Evolutionary conservation across 30 jellyfish, hydroid and myxozoan genomes (phyloP).

Genomic region (Rhopilema esculentum): DNA sequence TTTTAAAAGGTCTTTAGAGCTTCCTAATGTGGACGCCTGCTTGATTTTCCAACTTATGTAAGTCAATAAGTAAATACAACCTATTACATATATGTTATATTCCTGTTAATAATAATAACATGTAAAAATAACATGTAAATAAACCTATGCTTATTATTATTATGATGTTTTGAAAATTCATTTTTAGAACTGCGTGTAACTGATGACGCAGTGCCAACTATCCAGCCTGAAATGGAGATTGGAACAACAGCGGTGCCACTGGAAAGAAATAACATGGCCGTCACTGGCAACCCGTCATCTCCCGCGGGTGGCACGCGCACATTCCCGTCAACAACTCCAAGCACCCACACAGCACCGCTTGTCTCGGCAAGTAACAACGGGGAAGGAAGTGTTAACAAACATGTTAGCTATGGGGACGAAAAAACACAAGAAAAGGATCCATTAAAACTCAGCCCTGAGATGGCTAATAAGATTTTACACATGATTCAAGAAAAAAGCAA

Average conservation of each 20-base stretch:
- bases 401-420: not conserved
- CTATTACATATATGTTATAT: too few species aligned
- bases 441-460: conserved; percentile 81
- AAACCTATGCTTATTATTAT: too few species aligned
- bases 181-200: not conserved
- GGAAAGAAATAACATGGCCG: conserved; percentile 64
- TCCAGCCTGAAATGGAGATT: conserved; percentile 11
- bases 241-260: conserved; percentile 65
- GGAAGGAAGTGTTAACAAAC: conserved; percentile 4
- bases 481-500: conserved; percentile 86
- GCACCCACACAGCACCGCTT: conserved; percentile 21
- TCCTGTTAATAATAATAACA: too few species aligned
- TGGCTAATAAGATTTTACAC: conserved; percentile 82
- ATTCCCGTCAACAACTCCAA: conserved; percentile 43
- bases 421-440: conserved; percentile 52
- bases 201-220: conserved; percentile 9
- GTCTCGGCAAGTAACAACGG: conserved; percentile 14
- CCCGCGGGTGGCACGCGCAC: conserved; percentile 46
- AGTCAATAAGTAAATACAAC: too few species aligned
- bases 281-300: conserved; percentile 44
- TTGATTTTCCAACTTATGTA: too few species aligned
- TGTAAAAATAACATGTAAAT: too few species aligned
- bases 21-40: too few species aligned
- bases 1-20: too few species aligned
- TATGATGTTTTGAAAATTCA: not conserved